phyloP scores from a whole-genome alignment of 2,113 vertebrate genomes.

The Serranochromis macrocephalus region DNA sequence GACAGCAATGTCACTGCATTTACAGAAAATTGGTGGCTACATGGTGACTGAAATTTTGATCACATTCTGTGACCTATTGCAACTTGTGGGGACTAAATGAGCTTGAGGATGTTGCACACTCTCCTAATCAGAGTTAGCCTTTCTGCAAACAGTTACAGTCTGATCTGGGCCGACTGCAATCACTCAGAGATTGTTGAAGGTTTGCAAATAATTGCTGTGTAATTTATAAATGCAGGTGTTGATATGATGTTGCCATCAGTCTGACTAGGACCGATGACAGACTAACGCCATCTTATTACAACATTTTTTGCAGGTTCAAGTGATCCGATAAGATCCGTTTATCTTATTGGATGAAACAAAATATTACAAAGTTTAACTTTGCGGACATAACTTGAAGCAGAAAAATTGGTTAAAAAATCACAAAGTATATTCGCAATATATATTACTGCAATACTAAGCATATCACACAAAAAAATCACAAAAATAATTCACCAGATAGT shows the following conservation, averaged over 20 bases:
- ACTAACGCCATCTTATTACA: neutral
- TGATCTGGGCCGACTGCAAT: neutral
- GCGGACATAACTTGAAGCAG: rapidly evolving
- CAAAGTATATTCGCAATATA: neutral
- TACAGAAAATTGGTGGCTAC: neutral
- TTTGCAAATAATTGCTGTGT: neutral
- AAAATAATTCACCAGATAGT: neutral
- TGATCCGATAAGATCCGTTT: neutral
- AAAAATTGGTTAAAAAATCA: neutral
- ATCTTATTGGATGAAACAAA: neutral
- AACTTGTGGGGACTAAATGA: neutral
- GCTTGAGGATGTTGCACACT: neutral
- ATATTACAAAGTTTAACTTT: neutral
- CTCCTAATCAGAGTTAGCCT: neutral
- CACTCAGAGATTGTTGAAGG: neutral
- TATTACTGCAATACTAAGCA: neutral
- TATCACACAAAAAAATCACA: neutral
- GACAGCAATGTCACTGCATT: neutral
- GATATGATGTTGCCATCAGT: neutral
- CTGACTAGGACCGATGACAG: neutral
- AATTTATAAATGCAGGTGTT: neutral
- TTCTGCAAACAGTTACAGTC: neutral
- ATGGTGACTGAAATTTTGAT: neutral
- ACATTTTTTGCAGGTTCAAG: neutral
- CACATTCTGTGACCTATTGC: neutral